Percentiles rank a stretch among this genome's conserved stretches.
These are phyloP conservation scores for Drosophila ezoana DNA, from an alignment of 2,888 invertebrate genomes.

Conservation along the genomic window DNA sequence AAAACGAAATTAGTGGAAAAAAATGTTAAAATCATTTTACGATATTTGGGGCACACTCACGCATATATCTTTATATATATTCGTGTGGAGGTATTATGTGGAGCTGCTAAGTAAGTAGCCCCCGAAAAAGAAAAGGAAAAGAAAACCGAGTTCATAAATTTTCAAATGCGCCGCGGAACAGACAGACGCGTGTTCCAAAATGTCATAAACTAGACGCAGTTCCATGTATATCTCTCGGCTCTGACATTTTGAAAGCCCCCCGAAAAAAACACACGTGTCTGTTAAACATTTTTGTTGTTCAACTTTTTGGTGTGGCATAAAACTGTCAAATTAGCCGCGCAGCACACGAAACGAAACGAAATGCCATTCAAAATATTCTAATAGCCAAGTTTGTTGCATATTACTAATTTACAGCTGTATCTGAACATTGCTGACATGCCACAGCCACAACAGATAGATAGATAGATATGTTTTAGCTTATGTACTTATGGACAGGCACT, in stretches of 20 bases:
- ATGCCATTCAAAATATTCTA: conserved; percentile 60
- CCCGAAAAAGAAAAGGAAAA: not conserved
- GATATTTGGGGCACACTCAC: conserved; percentile 48
- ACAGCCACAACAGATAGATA: conserved; percentile 13
- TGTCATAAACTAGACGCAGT: conserved; percentile 71
- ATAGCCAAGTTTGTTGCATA: conserved; percentile 55
- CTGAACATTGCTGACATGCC: conserved; percentile 46
- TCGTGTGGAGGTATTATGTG: conserved; percentile 1
- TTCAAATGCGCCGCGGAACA: conserved; percentile 39
- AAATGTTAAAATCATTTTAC: conserved; percentile 68
- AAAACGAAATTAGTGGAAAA: conserved; percentile 71
- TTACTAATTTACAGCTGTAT: conserved; percentile 65
- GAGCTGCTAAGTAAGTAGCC: conserved; percentile 27
- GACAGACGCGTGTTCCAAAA: conserved; percentile 69
- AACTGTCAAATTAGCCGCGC: conserved; percentile 75
- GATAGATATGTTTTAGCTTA: not conserved
- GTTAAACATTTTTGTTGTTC: conserved; percentile 17
- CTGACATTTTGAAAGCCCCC: conserved; percentile 72
- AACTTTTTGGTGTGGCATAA: conserved; percentile 64
- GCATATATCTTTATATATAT: conserved; percentile 3
- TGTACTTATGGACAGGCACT: not conserved
- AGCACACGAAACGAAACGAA: conserved; percentile 37
- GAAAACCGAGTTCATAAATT: conserved; percentile 61
- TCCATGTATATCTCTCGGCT: conserved; percentile 41
- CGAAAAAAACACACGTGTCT: conserved; percentile 39